A percentile compares a stretch with the other conserved stretches of the same genome.
Conservation (phyloP, 2,888 invertebrate genomes). For the Hanleya hanleyi region DNA sequence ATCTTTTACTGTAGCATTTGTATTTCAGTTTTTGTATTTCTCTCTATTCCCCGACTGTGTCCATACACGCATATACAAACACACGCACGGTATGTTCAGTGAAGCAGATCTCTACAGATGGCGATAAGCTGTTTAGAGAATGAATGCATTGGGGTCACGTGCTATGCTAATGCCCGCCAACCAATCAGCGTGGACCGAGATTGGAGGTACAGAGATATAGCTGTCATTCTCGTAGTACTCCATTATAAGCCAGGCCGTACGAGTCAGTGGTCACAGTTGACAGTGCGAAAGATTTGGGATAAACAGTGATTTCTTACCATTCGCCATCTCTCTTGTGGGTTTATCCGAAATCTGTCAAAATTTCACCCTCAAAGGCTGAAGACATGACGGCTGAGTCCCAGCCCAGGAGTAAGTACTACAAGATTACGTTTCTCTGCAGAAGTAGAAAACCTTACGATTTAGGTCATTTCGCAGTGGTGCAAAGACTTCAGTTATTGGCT, state of each 20-base stretch:
- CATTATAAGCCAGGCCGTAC: not conserved
- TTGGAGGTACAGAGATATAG: not conserved
- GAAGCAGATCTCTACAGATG: not conserved
- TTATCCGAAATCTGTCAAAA: constrained; percentile 70
- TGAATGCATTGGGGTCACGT: not conserved
- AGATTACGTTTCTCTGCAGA: no score
- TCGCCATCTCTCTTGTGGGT: no score
- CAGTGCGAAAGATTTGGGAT: constrained; percentile 2
- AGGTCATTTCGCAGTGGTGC: no score
- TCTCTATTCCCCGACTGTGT: no score
- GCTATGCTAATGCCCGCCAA: not conserved
- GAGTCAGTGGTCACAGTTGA: not conserved
- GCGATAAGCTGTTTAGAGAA: not conserved
- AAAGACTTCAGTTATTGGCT: no score
- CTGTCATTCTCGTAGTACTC: not conserved
- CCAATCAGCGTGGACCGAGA: not conserved
- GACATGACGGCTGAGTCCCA: constrained; percentile 75
- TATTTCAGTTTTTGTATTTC: no score
- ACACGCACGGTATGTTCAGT: not conserved
- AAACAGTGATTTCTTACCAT: not conserved
- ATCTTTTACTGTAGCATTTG: no score
- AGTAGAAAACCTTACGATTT: no score
- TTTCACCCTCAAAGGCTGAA: constrained; percentile 77
- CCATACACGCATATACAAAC: not conserved
- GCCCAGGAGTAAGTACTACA: constrained; percentile 48